Evolutionary conservation across 1,140 invertebrate genomes (phyloP).

Genomic region (Cydia amplana): DNA sequence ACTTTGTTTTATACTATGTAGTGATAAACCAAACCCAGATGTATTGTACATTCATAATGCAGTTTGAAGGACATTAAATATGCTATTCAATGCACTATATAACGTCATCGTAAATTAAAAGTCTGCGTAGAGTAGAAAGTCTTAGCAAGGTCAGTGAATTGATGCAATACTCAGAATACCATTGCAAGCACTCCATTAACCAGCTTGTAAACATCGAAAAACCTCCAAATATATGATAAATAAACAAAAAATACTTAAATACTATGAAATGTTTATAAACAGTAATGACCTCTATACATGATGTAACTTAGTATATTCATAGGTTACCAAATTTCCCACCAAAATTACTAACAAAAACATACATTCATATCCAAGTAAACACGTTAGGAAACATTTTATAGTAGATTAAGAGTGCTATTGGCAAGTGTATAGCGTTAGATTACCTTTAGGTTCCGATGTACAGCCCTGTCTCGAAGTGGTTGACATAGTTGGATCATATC

Average conservation of each 20-base stretch:
- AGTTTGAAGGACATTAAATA: conserved; percentile 23
- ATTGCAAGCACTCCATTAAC: neutral
- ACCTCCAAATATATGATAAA: neutral
- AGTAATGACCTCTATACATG: conserved; percentile 72
- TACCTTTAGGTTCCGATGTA: conserved; percentile 69
- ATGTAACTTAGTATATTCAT: conserved; percentile 68
- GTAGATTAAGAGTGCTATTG: neutral
- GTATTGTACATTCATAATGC: neutral
- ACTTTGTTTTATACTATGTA: too few relatives aligned
- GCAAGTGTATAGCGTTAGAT: conserved; percentile 33
- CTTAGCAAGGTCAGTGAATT: conserved; percentile 50
- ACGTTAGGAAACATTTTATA: conserved; percentile 25
- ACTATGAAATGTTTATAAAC: conserved; percentile 70
- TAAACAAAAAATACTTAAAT: conserved; percentile 32
- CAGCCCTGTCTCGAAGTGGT: conserved; percentile 59
- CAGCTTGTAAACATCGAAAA: neutral
- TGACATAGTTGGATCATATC: conserved; percentile 73
- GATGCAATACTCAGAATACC: conserved; percentile 43
- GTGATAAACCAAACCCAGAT: neutral
- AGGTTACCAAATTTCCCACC: conserved; percentile 76
- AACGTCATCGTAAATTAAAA: conserved; percentile 19
- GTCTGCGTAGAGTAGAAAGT: conserved; percentile 44
- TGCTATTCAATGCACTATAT: conserved; percentile 23
- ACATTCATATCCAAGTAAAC: conserved; percentile 20
- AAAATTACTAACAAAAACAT: conserved; percentile 52